These are phyloP conservation scores for Xylota segnis DNA, from an alignment of 2,888 invertebrate species.

Conservation along the genomic window DNA sequence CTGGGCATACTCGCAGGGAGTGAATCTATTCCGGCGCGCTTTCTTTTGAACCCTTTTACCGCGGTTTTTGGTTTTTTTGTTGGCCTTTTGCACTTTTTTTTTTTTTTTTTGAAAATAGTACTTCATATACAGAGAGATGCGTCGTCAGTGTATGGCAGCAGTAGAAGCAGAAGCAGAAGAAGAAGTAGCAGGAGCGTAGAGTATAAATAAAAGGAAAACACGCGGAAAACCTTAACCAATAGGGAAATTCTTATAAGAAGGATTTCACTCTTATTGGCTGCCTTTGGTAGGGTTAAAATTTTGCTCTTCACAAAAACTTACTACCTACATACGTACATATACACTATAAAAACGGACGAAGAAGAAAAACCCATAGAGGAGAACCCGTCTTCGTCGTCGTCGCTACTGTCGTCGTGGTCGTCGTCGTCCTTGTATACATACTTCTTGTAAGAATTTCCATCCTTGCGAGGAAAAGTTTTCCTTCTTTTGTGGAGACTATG, in stretches of 20 bases:
- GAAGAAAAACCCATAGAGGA: constrained; percentile 6
- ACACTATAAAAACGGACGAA: constrained; percentile 20
- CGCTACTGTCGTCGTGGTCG: not conserved
- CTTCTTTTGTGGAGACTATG: constrained; percentile 1
- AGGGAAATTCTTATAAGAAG: constrained; percentile 73
- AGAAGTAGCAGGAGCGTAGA: constrained; percentile 16
- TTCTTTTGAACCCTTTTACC: constrained; percentile 46
- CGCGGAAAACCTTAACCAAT: constrained; percentile 74
- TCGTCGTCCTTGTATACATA: constrained; percentile 29
- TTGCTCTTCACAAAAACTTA: constrained; percentile 60
- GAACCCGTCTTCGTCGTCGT: not conserved
- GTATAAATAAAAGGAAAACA: constrained; percentile 73
- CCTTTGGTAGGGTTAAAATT: constrained; percentile 60
- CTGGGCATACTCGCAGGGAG: not conserved
- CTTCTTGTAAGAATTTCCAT: constrained; percentile 30
- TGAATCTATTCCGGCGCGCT: constrained; percentile 62
- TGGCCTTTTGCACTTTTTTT: not conserved
- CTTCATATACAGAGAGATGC: constrained; percentile 12
- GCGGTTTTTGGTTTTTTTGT: not conserved
- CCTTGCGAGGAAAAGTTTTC: constrained; percentile 14
- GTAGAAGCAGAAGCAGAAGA: constrained; percentile 4
- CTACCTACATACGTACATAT: constrained; percentile 13
- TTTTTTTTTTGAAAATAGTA: not conserved
- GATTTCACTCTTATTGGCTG: constrained; percentile 73
- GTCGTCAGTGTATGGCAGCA: too few species aligned